phyloP scores from a whole-genome alignment of 2,113 vertebrate genomes.

The Gymnogyps californianus region DNA sequence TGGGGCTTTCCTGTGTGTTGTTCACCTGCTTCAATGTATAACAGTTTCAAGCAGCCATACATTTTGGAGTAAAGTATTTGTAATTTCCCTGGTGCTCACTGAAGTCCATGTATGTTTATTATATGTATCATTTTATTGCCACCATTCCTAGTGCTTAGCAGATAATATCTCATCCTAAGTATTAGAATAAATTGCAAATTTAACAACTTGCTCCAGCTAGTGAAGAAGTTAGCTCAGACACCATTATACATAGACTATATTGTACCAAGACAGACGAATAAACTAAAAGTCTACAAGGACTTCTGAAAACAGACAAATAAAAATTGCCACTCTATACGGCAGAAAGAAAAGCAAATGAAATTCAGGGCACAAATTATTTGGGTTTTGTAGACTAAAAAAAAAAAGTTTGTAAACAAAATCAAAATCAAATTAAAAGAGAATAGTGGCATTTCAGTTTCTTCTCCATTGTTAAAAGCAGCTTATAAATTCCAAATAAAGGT shows the following conservation, averaged over 20 bases:
- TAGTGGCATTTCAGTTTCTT: background rate
- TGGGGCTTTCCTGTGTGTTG: background rate
- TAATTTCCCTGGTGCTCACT: background rate
- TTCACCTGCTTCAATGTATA: background rate
- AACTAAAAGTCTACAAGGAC: background rate
- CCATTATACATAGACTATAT: background rate
- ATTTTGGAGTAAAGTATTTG: background rate
- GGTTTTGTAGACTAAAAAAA: background rate
- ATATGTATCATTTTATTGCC: background rate
- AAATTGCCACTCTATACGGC: background rate
- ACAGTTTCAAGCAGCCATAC: background rate
- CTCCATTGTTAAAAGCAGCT: background rate
- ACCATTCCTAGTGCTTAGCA: background rate
- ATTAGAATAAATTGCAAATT: background rate
- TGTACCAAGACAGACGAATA: background rate
- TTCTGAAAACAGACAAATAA: background rate
- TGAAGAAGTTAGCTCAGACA: background rate
- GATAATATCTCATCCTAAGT: background rate
- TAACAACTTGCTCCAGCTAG: background rate
- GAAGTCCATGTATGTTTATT: background rate
- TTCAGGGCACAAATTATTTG: background rate
- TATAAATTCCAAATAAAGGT: background rate
- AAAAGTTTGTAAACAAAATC: background rate
- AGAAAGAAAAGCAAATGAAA: background rate
- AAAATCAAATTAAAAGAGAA: background rate